These are phyloP conservation scores for Elysia crispata DNA, from an alignment of 2,888 invertebrate species.

Conservation along the genomic window DNA sequence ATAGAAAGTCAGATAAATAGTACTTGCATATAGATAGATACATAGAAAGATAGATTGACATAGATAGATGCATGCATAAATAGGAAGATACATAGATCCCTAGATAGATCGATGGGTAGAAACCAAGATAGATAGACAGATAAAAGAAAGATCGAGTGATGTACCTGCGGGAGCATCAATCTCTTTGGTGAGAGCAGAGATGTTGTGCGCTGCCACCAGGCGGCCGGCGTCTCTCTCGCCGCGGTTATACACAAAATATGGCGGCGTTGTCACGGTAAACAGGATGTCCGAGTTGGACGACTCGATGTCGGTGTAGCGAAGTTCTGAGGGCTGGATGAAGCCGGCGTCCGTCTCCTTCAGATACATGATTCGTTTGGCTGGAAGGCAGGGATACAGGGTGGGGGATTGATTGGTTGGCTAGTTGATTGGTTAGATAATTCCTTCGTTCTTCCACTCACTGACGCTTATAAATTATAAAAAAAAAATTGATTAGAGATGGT, in stretches of 20 bases:
- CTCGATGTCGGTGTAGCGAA: slow-evolving; percentile 74
- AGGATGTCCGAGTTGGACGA: slow-evolving; percentile 63
- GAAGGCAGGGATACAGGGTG: background rate
- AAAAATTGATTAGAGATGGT: too few relatives aligned
- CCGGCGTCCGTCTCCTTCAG: slow-evolving; percentile 73
- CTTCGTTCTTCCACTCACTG: too few relatives aligned
- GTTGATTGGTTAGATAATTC: too few relatives aligned
- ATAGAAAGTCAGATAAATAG: background rate
- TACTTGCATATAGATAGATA: background rate
- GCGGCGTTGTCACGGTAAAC: slow-evolving; percentile 74
- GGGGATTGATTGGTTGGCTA: too few relatives aligned
- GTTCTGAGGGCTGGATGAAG: slow-evolving; percentile 69
- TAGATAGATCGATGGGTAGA: too few relatives aligned
- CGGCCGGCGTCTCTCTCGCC: slow-evolving; percentile 74
- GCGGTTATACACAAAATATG: slow-evolving; percentile 74
- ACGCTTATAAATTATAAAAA: too few relatives aligned
- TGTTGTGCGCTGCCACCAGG: slow-evolving; percentile 70
- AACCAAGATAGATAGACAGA: background rate
- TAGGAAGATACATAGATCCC: background rate
- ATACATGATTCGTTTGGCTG: slow-evolving; percentile 66
- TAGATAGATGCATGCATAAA: background rate
- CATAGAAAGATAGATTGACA: slow-evolving; percentile 39
- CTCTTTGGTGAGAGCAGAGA: slow-evolving; percentile 66
- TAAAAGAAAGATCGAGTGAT: slow-evolving; percentile 24
- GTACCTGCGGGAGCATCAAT: slow-evolving; percentile 60